phyloP scores from a whole-genome alignment of 2,888 invertebrate genomes.

The Teinopalpus imperialis region DNA sequence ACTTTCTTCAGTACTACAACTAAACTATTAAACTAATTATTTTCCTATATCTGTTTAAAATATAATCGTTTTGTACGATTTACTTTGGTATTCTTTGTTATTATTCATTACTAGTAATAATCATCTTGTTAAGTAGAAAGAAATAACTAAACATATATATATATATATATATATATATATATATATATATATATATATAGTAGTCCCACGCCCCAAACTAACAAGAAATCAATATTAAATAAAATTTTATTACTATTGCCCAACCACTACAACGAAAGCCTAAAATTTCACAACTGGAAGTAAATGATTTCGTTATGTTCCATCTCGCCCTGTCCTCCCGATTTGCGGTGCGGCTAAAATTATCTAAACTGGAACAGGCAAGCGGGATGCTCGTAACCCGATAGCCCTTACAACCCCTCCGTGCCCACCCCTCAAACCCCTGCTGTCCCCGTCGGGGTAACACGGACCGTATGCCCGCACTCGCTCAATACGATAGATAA shows the following conservation, averaged over 20 bases:
- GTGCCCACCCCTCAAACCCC: constrained; percentile 29
- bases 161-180: too few relatives aligned
- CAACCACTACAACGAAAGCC: constrained; percentile 4
- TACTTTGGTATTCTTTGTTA: too few relatives aligned
- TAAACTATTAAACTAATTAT: too few relatives aligned
- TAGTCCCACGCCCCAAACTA: too few relatives aligned
- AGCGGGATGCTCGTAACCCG: constrained; percentile 57
- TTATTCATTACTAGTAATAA: too few relatives aligned
- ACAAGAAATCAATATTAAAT: too few relatives aligned
- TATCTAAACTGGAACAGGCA: constrained; percentile 52
- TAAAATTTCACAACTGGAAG: not conserved
- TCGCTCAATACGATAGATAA: constrained; percentile 51
- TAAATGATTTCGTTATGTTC: constrained; percentile 22
- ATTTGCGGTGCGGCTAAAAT: constrained; percentile 39
- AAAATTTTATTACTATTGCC: not conserved
- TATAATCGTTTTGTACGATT: too few relatives aligned
- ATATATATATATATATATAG: too few relatives aligned
- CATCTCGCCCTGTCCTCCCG: constrained; percentile 28
- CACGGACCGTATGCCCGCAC: constrained; percentile 56
- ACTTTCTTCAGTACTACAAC: too few relatives aligned
- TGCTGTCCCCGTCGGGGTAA: constrained; percentile 33
- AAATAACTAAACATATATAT: too few relatives aligned
- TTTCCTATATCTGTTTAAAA: too few relatives aligned
- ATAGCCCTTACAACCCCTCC: constrained; percentile 39
- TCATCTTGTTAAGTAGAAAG: too few relatives aligned